Conservation (phyloP, 2,888 invertebrate genomes). For the Scaptomyza parva region DNA sequence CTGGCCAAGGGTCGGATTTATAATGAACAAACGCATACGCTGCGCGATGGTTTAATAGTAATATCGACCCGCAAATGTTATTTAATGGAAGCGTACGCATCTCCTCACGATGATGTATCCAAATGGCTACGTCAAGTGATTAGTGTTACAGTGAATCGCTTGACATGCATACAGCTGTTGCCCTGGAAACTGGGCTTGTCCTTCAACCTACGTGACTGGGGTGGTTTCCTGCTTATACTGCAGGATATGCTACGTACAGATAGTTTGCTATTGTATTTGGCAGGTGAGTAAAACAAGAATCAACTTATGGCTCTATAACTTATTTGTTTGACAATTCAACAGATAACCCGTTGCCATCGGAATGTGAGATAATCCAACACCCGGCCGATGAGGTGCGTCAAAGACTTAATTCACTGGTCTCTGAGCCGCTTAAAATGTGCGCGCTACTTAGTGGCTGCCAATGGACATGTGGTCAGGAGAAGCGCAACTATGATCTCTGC, state of each 20-base stretch:
- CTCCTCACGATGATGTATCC: conserved; percentile 86
- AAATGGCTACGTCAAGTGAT: conserved; percentile 86
- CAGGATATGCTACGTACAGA: conserved; percentile 86
- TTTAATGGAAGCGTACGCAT: conserved; percentile 85
- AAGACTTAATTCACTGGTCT: conserved; percentile 67
- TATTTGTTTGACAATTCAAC: neutral
- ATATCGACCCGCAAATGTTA: conserved; percentile 86
- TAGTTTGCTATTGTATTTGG: conserved; percentile 85
- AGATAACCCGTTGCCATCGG: conserved; percentile 82
- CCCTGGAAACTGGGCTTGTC: conserved; percentile 87
- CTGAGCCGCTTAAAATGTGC: conserved; percentile 84
- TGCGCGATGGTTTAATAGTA: conserved; percentile 85
- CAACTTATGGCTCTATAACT: neutral
- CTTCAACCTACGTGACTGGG: conserved; percentile 85
- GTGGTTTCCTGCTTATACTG: conserved; percentile 83
- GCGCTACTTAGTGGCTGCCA: conserved; percentile 85
- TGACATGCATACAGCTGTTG: conserved; percentile 85
- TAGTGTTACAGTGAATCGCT: conserved; percentile 85
- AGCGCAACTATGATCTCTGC: conserved; percentile 73
- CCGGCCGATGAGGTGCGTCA: conserved; percentile 83
- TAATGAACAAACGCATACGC: conserved; percentile 82
- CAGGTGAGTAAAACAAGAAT: conserved; percentile 79
- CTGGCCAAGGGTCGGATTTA: conserved; percentile 85
- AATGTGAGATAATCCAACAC: conserved; percentile 83
- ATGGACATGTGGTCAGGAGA: conserved; percentile 79